Evolutionary conservation across 2,888 invertebrate genomes (phyloP), one percentile per base, ranked within the genome.

Genomic region (Liopterus haemorrhoidalis): DNA sequence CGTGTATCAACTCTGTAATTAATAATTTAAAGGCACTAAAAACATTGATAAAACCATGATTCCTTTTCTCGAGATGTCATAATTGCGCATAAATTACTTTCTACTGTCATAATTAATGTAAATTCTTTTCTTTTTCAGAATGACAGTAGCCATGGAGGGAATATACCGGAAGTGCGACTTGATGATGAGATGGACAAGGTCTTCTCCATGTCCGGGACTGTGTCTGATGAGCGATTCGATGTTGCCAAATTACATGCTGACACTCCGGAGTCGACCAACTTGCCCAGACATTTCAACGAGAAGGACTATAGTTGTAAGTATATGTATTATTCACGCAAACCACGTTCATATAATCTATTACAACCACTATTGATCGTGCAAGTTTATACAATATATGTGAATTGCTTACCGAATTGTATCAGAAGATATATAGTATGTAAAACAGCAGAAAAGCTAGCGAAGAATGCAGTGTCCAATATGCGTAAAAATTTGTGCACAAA

Each of bases 101-200:
- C n/a, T n/a, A n/a, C n/a, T n/a, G n/a, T n/a, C n/a, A n/a, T n/a
- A n/a, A n/a, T n/a, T n/a, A n/a, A n/a, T n/a, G n/a, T n/a, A n/a
- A n/a, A n/a, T n/a, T n/a, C n/a, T 43, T 47, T 41, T 51, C 53
- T 52, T 15, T 64, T 65, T 24, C 57, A 68, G 68, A 65, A 61
- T 52, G 64, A 66, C 56, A 62, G 63, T 41, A 56, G 54, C 48
- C 57, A 58, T 44, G 37, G 42, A 49, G 37, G 52, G 18, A 59
- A 72, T 47, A 59, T 54, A 61, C 68, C 70, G 67, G 81, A 81
- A 65, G 75, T 84, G 57, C 80, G 79, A 57, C 73, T 89, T 71
- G 88, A 89, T 71, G 85, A 86, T 68, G 89, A 88, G 76, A 88
- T 88, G 82, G 87, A 87, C 61, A 84, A 88, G 67, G 87, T 88